Evolutionary conservation across 2,888 invertebrate genomes (phyloP), one percentile per base, ranked within the genome.

Genomic region (Leptodirus hochenwartii): DNA sequence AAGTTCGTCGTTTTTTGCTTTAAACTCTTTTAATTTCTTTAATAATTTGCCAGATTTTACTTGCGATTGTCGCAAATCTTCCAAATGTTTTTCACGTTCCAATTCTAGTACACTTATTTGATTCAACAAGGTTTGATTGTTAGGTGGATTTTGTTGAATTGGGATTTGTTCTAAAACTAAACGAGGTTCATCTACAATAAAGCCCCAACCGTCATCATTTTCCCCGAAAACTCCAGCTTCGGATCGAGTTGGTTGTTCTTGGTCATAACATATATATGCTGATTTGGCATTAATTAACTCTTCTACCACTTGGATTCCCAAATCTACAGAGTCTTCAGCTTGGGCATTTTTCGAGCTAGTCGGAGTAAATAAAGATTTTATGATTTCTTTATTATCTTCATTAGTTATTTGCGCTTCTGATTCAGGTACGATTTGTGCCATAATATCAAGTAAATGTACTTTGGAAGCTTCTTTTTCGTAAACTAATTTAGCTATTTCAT

Each of bases 21-120:
- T 88, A 31, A 82, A 66, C 47, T 82, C 78, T 51, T 85, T 88
- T 24, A 88, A 55, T 51, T 85, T 88, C 43, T 78, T 77, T 41
- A 88, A 58, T 38, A 84, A 64, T 56, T 82, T 87, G 2, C 70
- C 67, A 16, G 74, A 69, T 48, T 82, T 82, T 0, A 69, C 53
- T 49, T 79, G 74, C 34, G 66, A 56, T 15, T 66, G 57, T 37
- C 68, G 64, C 5, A 77, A 60, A 40, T 79, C 76, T 31, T 65
- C 61, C 33, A 62, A 62, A 56, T 74, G 50, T 25, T 57, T 54
- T 11, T 65, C 60, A 35, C 68, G 64, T 36, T 73, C 66, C 2
- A 56, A 49, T 41, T 67, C 62, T 4, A 78, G 53, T 31, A 62
- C 58, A 15, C 59, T 51, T n/a, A 77, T 59, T 41, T 64, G 60